phyloP scores from a whole-genome alignment of 2,888 invertebrate genomes.

The Spilosoma lubricipeda region DNA sequence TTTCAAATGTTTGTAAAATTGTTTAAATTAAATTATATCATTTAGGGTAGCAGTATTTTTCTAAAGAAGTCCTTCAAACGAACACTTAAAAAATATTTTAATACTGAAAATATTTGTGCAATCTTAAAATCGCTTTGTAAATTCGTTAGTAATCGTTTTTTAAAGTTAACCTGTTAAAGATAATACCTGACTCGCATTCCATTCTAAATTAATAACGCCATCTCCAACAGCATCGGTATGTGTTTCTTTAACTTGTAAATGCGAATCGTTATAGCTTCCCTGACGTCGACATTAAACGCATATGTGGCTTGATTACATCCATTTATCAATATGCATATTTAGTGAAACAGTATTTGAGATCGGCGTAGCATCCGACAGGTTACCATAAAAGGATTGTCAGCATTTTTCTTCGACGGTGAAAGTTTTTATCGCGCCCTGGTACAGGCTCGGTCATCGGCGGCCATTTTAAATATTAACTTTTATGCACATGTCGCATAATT shows the following conservation, averaged over 20 bases:
- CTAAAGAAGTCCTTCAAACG: background rate
- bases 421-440: conserved; percentile 65
- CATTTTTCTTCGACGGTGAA: conserved; percentile 77
- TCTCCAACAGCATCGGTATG: conserved; percentile 30
- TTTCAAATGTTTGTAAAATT: background rate
- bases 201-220: conserved; percentile 13
- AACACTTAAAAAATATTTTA: background rate
- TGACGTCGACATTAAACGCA: conserved; percentile 46
- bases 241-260: conserved; percentile 42
- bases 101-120: background rate
- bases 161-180: background rate
- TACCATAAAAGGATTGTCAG: conserved; percentile 76
- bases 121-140: background rate
- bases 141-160: background rate
- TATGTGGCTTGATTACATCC: conserved; percentile 59
- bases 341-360: conserved; percentile 55
- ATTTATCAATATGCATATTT: conserved; percentile 64
- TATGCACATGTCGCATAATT: conserved; percentile 61
- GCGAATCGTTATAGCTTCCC: conserved; percentile 42
- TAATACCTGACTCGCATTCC: background rate
- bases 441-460: conserved; percentile 63
- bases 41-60: background rate
- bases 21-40: background rate
- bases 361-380: conserved; percentile 63
- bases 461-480: conserved; percentile 80